A percentile compares a stretch with the other conserved stretches of the same genome.
Conservation (phyloP, 2,113 vertebrate species). For the Aspidoscelis tigris region DNA sequence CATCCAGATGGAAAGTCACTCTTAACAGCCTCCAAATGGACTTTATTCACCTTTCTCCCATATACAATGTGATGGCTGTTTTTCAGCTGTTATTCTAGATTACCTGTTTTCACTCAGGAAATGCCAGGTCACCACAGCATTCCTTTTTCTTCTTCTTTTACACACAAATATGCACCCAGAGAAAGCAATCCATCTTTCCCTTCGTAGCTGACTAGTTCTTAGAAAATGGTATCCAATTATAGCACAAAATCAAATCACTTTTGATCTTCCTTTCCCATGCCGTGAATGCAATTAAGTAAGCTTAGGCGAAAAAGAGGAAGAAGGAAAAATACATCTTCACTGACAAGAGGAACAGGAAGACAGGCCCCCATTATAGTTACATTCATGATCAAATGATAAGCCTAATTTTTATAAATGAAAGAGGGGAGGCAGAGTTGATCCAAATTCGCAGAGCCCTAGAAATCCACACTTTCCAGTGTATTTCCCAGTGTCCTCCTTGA, state of each 20-base stretch:
- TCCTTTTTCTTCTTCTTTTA: conserved; percentile 1
- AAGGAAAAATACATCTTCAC: conserved; percentile 38
- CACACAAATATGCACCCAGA: background rate
- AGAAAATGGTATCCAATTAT: conserved; percentile 35
- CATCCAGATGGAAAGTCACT: background rate
- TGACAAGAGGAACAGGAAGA: conserved; percentile 27
- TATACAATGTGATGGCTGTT: background rate
- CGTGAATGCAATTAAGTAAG: conserved; percentile 12
- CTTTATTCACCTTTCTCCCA: background rate
- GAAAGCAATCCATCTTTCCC: background rate
- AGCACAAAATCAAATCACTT: conserved; percentile 40
- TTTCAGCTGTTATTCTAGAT: background rate
- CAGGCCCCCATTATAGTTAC: conserved; percentile 33
- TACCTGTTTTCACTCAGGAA: background rate
- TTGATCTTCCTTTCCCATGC: conserved; percentile 38
- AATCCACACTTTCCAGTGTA: too few relatives aligned
- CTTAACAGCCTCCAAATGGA: background rate
- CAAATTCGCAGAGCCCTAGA: too few relatives aligned
- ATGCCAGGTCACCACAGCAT: background rate
- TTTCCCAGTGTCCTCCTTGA: too few relatives aligned
- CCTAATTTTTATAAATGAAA: conserved; percentile 29
- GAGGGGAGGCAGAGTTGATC: too few relatives aligned
- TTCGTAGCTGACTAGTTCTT: conserved; percentile 12
- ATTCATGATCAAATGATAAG: conserved; percentile 28
- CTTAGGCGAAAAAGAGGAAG: background rate